Base-by-base conservation (phyloP, 1,140 invertebrate genomes). In the Aphis gossypii region DNA sequence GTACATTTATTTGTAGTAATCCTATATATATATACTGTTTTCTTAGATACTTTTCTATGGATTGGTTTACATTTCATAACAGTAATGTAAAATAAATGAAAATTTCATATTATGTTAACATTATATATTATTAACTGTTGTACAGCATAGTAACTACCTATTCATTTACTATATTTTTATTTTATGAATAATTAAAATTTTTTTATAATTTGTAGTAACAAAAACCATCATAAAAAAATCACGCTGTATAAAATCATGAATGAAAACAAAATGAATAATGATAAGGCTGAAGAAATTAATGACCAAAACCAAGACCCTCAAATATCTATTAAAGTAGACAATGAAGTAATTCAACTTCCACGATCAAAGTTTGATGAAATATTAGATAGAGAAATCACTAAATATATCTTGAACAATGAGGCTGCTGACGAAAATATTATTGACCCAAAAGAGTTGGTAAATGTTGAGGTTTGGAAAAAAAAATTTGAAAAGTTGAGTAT, bases 361-460 rank as follows among this genome's bases (percentile, higher is more conserved):
- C 0, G 11, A 14, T 68, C 60, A 68, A n/a, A 9, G 11, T 14
- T 68, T 3, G n/a, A 68, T 68, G 4, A 68, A 4, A 68, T n/a
- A n/a, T 14, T 68, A n/a, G 60, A 76, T 14, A 6, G 14, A n/a
- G 60, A 76, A 76, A 18, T n/a, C 4, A 76, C 4, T 5, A 18
- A 76, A 11, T 76, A 6, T 76, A 6, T 76, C 0, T 18, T 76
- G 30, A n/a, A 20, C 0, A 5, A 0, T 0, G 30, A n/a, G 0
- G 18, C 60, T 18, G 3, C 18, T 1, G 6, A n/a, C 0, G n/a
- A 76, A 3, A 18, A 76, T n/a, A n/a, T n/a, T 76, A 76, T 76
- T 76, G 30, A n/a, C 30, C 14, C n/a, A 18, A 76, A 76, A 6
- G 60, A n/a, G 4, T 76, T 76, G 30, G 14, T n/a, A n/a, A 76